phyloP scores from a whole-genome alignment of 2,888 invertebrate genomes.

The Volucella inflata region DNA sequence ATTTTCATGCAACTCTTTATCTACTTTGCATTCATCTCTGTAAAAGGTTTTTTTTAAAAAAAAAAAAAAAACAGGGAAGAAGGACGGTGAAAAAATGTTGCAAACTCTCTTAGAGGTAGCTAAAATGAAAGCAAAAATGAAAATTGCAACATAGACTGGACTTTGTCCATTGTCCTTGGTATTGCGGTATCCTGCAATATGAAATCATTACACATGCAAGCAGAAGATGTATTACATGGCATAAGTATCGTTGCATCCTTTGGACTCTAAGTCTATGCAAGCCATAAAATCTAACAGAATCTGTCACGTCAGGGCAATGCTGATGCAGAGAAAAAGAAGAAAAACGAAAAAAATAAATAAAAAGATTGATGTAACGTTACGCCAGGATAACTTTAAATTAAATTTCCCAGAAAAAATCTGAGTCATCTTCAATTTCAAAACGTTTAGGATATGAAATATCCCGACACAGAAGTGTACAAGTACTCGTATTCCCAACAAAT shows the following conservation, averaged over 20 bases:
- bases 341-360: not conserved
- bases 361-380: constrained; percentile 24
- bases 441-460: constrained; percentile 21
- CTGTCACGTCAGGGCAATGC: constrained; percentile 13
- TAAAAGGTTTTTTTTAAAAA: not conserved
- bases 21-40: constrained; percentile 19
- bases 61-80: not conserved
- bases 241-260: not conserved
- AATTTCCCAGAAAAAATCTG: constrained; percentile 45
- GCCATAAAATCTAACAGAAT: constrained; percentile 13
- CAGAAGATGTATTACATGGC: not conserved
- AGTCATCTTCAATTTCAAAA: constrained; percentile 19
- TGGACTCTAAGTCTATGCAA: not conserved
- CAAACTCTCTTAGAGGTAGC: not conserved
- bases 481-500: not conserved
- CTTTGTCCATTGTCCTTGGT: constrained; percentile 30
- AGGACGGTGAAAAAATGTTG: not conserved
- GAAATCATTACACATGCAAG: constrained; percentile 34
- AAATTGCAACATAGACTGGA: constrained; percentile 21
- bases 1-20: not conserved
- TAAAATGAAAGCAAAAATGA: not conserved
- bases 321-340: not conserved
- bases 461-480: constrained; percentile 44
- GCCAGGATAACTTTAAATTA: constrained; percentile 53
- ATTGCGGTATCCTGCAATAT: constrained; percentile 29